Base-by-base conservation (phyloP, 53 echinoderm and acorn worm species). In the Stichopus horrens region DNA sequence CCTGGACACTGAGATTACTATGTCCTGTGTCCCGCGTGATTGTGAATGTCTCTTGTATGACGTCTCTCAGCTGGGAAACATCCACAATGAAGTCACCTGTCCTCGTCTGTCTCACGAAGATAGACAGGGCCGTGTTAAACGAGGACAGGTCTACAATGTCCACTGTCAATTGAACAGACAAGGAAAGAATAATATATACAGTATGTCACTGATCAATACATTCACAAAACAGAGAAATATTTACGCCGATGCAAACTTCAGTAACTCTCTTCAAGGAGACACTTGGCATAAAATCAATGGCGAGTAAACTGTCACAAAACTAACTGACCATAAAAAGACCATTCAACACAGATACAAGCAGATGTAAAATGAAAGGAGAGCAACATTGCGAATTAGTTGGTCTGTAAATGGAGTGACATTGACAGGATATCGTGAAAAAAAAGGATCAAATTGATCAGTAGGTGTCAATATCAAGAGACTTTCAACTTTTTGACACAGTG, bases 11-110 rank as follows among this genome's bases (percentile, higher is more conserved):
- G 5, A 96, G 75, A 71, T 18, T 18, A 79, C 94, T 93, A 21
- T 77, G 82, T 14, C 93, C 90, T 57, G 82, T 53, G 7, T 66
- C 74, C 53, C 88, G 89, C 52, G 92, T 94, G 87, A 92, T 79
- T 52, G 71, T 83, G 65, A 88, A 95, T 55, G 92, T 85, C 83
- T 96, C 96, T 22, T 92, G 80, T 13, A 93, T 58, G 23, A 96
- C 89, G 57, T 79, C 76, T 20, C 77, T 81, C 10, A 93, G 85
- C 88, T 93, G 90, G 20, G 73, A 4, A 6, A 90, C 84, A 80
- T 95, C 93, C 90, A 96, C 91, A 7, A 91, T 83, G 37, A 60
- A 88, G 88, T 96, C 91, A 58, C 90, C 89, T 76, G 75, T 91
- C 59, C 20, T 81, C 53, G 87, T 90, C 85, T 89, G 93, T 5